These are phyloP conservation scores for Toxotes jaculatrix DNA, from an alignment of 2,113 vertebrate species.

Conservation along the genomic window DNA sequence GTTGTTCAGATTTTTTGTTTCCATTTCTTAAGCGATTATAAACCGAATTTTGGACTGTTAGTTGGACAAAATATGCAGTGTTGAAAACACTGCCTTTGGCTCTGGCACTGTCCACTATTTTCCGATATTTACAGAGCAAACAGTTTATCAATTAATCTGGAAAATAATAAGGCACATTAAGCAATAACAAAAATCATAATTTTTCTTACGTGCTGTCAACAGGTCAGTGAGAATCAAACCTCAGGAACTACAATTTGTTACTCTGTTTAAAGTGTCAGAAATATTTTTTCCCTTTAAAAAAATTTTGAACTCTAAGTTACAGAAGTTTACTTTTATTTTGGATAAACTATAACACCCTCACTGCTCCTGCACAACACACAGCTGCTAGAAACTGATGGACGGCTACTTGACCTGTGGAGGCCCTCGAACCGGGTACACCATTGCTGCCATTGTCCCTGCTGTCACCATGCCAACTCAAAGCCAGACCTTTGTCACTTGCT, in stretches of 20 bases:
- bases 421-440: slow-evolving; percentile 7
- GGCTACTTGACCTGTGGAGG: slow-evolving; percentile 52
- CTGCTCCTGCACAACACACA: slow-evolving; percentile 15
- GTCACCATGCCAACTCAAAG: slow-evolving; percentile 56
- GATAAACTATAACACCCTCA: not conserved
- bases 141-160: too few species aligned
- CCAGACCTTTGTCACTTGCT: slow-evolving; percentile 25
- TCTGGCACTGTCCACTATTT: not conserved
- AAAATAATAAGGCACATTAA: too few species aligned
- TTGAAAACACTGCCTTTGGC: not conserved
- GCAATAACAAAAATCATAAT: not conserved
- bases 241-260: too few species aligned
- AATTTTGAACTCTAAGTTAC: not conserved
- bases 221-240: not conserved
- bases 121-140: not conserved
- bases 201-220: not conserved
- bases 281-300: not conserved
- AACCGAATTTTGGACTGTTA: not conserved
- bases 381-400: slow-evolving; percentile 32
- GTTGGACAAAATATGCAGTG: not conserved
- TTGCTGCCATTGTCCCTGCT: slow-evolving; percentile 41
- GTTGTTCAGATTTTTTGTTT: not conserved
- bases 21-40: not conserved
- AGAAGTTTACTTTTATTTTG: not conserved
- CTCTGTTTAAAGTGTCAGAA: not conserved